Percentiles rank a stretch among this genome's conserved stretches.
phyloP scores from a whole-genome alignment of 2,888 invertebrate genomes.

The Uloborus plumipes region DNA sequence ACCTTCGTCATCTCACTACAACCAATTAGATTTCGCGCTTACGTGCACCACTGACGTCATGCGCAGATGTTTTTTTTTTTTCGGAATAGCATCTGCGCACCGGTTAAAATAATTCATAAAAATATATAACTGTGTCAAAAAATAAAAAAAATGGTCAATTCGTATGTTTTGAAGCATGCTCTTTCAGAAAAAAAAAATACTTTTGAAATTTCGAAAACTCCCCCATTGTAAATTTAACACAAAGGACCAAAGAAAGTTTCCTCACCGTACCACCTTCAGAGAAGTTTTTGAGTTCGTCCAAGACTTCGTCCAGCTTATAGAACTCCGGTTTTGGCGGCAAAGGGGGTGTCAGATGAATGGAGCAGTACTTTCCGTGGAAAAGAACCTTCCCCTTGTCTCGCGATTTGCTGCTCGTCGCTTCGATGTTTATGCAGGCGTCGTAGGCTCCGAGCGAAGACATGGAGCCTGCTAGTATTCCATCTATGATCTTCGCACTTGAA shows the following conservation, averaged over 20 bases:
- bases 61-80: too few relatives aligned
- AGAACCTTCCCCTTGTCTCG: slow-evolving; percentile 39
- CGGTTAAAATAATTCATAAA: too few relatives aligned
- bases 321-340: slow-evolving; percentile 38
- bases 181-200: too few relatives aligned
- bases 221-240: not conserved
- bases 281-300: slow-evolving; percentile 54
- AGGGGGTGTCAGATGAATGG: slow-evolving; percentile 40
- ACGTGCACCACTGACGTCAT: too few relatives aligned
- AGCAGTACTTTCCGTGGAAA: slow-evolving; percentile 48
- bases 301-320: slow-evolving; percentile 55
- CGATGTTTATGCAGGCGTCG: slow-evolving; percentile 48
- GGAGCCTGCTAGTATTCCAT: slow-evolving; percentile 38
- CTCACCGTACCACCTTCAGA: slow-evolving; percentile 46
- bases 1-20: too few relatives aligned
- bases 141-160: too few relatives aligned
- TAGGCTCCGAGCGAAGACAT: slow-evolving; percentile 48
- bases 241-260: not conserved
- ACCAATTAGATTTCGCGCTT: too few relatives aligned
- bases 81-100: too few relatives aligned
- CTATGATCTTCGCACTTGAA: slow-evolving; percentile 43
- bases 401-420: not conserved
- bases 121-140: too few relatives aligned
- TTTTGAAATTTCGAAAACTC: too few relatives aligned
- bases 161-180: too few relatives aligned